These are phyloP conservation scores for Etheostoma cragini DNA, from an alignment of 2,113 vertebrate species.

Conservation along the genomic window DNA sequence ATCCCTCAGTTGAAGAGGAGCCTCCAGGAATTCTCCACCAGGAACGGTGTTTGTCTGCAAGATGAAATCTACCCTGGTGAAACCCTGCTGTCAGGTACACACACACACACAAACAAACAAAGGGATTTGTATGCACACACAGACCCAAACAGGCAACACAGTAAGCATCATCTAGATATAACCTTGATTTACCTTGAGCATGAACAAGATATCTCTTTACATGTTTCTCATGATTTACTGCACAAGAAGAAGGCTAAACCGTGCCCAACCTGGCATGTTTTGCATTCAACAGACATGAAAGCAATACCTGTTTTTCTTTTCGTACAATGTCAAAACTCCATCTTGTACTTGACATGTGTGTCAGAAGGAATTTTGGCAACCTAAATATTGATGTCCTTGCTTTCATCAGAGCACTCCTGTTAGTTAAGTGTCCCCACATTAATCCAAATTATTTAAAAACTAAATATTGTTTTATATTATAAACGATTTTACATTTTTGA, in stretches of 20 bases:
- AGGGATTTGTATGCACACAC: not conserved
- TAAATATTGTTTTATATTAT: not conserved
- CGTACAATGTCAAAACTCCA: too few relatives aligned
- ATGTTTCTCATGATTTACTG: not conserved
- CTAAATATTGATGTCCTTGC: not conserved
- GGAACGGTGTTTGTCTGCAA: conserved; percentile 63
- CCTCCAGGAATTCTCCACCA: conserved; percentile 81
- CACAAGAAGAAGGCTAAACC: not conserved
- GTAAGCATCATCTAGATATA: not conserved
- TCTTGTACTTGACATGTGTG: too few relatives aligned
- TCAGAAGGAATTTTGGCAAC: too few relatives aligned
- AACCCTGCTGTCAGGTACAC: conserved; percentile 80
- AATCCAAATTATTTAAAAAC: not conserved
- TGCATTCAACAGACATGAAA: not conserved
- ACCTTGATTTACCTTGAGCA: not conserved
- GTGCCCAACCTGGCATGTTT: not conserved
- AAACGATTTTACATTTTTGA: not conserved
- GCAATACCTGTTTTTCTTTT: not conserved
- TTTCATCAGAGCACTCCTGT: not conserved
- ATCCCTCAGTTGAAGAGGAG: conserved; percentile 81
- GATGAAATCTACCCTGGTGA: conserved; percentile 76
- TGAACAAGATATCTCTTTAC: not conserved
- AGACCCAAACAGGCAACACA: not conserved
- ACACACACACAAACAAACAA: too few relatives aligned
- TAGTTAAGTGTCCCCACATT: not conserved